phyloP scores from a whole-genome alignment of 1,140 invertebrate genomes.

The Aphelinus atriplicis region DNA sequence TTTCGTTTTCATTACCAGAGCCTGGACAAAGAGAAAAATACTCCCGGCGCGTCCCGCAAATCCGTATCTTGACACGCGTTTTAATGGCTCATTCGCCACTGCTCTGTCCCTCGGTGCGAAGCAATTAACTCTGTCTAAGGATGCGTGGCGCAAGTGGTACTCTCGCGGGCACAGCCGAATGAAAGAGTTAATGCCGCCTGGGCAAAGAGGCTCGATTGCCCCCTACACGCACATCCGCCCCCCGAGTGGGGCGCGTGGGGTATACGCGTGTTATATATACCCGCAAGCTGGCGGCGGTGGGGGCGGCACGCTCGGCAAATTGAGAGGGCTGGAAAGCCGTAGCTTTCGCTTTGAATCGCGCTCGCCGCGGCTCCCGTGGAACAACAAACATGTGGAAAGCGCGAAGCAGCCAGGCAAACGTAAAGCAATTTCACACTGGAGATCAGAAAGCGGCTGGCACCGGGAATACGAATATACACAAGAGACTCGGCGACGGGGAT shows the following conservation, averaged over 20 bases:
- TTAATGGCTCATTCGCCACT: no score
- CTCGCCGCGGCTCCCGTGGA: neutral
- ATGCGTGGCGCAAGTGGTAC: slow-evolving; percentile 1
- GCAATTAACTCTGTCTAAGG: slow-evolving; percentile 13
- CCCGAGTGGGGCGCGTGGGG: no score
- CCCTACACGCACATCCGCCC: no score
- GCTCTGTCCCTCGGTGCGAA: neutral
- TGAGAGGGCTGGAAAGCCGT: neutral
- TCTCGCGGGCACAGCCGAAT: neutral
- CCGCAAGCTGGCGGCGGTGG: no score
- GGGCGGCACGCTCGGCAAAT: neutral
- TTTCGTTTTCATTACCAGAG: no score
- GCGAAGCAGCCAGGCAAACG: slow-evolving; percentile 41
- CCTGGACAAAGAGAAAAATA: no score
- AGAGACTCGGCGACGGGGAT: neutral
- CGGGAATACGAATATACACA: neutral
- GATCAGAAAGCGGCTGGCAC: slow-evolving; percentile 50
- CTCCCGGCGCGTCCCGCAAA: no score
- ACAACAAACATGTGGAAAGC: slow-evolving; percentile 47
- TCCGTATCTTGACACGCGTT: no score
- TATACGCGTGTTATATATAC: no score
- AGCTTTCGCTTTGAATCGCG: neutral
- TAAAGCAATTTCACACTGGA: slow-evolving; percentile 56
- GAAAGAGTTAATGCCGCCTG: slow-evolving; percentile 9
- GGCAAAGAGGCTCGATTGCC: neutral